Evolutionary conservation across 2,113 vertebrate genomes (phyloP).

Genomic region (Peromyscus californicus): DNA sequence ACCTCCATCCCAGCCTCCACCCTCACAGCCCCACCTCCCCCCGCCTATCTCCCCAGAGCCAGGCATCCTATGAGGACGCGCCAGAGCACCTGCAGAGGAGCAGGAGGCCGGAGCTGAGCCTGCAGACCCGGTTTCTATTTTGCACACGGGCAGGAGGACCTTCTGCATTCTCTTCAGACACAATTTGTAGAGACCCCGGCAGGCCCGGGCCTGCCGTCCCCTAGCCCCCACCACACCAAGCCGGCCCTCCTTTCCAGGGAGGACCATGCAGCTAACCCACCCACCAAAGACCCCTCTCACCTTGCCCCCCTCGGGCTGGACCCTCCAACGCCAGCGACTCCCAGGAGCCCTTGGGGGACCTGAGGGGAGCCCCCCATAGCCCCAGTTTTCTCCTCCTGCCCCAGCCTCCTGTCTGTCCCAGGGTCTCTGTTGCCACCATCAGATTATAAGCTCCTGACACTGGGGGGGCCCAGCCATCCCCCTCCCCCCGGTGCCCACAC

Average conservation of each 20-base stretch:
- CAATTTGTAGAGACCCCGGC: constrained; percentile 82
- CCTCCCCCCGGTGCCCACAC: constrained; percentile 74
- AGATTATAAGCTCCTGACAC: constrained; percentile 83
- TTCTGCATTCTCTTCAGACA: constrained; percentile 82
- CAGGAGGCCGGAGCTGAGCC: constrained; percentile 80
- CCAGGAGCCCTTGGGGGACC: constrained; percentile 76
- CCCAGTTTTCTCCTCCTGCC: constrained; percentile 66
- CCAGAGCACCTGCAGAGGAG: constrained; percentile 74
- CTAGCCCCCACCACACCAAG: neutral
- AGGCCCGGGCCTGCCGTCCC: constrained; percentile 73
- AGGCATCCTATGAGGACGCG: constrained; percentile 54
- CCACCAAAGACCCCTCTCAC: constrained; percentile 80
- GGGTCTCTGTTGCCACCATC: constrained; percentile 81
- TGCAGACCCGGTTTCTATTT: constrained; percentile 80
- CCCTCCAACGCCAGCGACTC: constrained; percentile 82
- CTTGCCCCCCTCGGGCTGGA: constrained; percentile 74
- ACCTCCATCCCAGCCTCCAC: neutral
- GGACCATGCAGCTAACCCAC: constrained; percentile 78
- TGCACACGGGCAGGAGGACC: constrained; percentile 84
- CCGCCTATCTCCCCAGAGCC: constrained; percentile 72
- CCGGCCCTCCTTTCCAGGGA: constrained; percentile 50
- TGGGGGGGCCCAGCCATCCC: constrained; percentile 78
- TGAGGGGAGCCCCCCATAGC: constrained; percentile 68
- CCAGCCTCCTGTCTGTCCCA: constrained; percentile 78
- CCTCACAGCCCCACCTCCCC: neutral